Base-by-base conservation (phyloP, 1,140 invertebrate genomes). In the Nomia melanderi region DNA sequence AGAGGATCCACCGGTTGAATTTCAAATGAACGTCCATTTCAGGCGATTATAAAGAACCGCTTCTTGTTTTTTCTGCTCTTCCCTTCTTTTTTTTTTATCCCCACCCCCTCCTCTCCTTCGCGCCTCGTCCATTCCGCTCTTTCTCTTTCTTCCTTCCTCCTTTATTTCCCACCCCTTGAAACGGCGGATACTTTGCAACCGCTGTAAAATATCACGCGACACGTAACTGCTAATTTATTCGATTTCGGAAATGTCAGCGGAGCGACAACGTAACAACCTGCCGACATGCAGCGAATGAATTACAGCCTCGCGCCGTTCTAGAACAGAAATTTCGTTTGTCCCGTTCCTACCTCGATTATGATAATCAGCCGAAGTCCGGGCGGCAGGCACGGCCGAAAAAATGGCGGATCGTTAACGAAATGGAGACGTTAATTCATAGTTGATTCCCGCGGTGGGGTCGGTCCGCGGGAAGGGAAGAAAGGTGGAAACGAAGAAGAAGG, bases 1-100 rank as follows among this genome's bases (percentile, higher is more conserved):
- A n/a, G 76, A 71, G 78, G 79, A 86, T 86, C 76, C 83, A 74
- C 76, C 71, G 75, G 81, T 86, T 83, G 81, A 83, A 85, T 82
- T 78, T 83, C 69, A 81, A 85, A 85, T 81, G 78, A 85, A 85
- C 71, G 78, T 77, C 74, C 75, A 69, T 79, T 74, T 53, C 81
- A 66, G 75, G 56, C 39, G 67, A 84, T 76, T 84, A 78, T 82
- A 82, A 83, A 82, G 71, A 83, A 75, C 60, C 17, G 17, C 25
- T 66, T 62, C 41, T 36, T 60, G 33, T 25, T 6, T 17, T 20
- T 5, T 20, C 14, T 44, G 4, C 17, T 5, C 2, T 17, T 17
- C 14, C 1, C 14, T 44, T 3, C 5, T 14, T 44, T 14, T 41
- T 14, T 12, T 9, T 41, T 1, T 14, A 2, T 41, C 44, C 33